Percentiles rank a stretch among this genome's conserved stretches.
Evolutionary conservation across 2,888 invertebrate genomes (phyloP).

Genomic region (Pegoplata infirma): DNA sequence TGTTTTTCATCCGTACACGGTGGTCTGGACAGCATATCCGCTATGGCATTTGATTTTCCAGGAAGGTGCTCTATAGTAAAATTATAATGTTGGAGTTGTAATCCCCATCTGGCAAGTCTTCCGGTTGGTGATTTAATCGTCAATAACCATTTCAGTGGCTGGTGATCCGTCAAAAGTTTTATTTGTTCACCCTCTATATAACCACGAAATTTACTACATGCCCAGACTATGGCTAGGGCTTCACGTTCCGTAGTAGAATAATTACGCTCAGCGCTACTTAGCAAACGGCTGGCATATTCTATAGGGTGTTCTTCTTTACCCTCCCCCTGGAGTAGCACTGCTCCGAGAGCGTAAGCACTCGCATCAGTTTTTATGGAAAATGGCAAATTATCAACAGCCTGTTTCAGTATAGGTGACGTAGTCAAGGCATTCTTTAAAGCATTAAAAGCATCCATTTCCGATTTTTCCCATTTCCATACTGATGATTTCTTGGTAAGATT

Average conservation of each 20-base stretch:
- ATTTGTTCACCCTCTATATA: conserved; percentile 73
- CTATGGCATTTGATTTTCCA: conserved; percentile 65
- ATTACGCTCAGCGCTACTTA: conserved; percentile 70
- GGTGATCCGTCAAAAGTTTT: conserved; percentile 76
- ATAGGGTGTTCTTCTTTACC: conserved; percentile 28
- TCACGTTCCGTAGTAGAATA: conserved; percentile 77
- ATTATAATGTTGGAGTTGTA: conserved; percentile 74
- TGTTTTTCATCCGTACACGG: too few relatives aligned
- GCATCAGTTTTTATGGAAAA: conserved; percentile 30
- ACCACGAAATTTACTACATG: too few relatives aligned
- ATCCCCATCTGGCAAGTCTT: conserved; percentile 77
- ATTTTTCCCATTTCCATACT: conserved; percentile 16
- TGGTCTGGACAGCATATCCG: conserved; percentile 53
- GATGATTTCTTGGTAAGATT: conserved; percentile 31
- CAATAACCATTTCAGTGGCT: conserved; percentile 78
- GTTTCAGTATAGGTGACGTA: conserved; percentile 31
- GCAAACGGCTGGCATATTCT: conserved; percentile 64
- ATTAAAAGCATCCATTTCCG: conserved; percentile 13
- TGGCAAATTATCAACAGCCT: conserved; percentile 19
- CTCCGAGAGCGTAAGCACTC: conserved; percentile 21
- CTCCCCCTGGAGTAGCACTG: too few relatives aligned
- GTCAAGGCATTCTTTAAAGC: conserved; percentile 12
- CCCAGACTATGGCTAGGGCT: conserved; percentile 60
- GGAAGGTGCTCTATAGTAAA: conserved; percentile 73
- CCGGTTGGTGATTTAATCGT: conserved; percentile 74